Conservation (phyloP, 2,888 invertebrate species). For the Drosophila subsilvestris region DNA sequence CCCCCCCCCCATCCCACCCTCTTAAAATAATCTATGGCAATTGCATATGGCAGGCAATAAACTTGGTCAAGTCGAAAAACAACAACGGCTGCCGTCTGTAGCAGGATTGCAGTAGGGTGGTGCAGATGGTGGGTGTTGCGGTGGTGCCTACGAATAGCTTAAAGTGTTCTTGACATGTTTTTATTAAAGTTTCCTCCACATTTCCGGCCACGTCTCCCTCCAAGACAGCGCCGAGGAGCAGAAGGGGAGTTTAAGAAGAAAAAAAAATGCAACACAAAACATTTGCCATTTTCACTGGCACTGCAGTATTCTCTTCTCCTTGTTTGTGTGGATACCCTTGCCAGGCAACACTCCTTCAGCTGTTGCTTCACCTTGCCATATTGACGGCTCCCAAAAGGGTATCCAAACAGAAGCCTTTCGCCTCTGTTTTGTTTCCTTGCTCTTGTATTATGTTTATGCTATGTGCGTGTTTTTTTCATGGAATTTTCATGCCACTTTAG, state of each 20-base stretch:
- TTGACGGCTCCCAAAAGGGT: neutral
- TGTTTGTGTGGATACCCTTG: constrained; percentile 13
- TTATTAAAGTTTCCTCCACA: constrained; percentile 48
- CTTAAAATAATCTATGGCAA: constrained; percentile 75
- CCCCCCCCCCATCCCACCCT: constrained; percentile 6
- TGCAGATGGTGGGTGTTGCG: neutral
- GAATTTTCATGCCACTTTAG: too few relatives aligned
- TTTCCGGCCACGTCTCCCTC: constrained; percentile 37
- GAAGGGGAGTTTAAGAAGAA: neutral
- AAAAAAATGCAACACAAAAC: constrained; percentile 18
- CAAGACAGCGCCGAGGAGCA: neutral
- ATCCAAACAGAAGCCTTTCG: neutral
- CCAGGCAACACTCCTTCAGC: neutral
- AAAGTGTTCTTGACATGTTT: constrained; percentile 76
- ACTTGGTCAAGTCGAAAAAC: constrained; percentile 76
- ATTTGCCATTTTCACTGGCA: neutral
- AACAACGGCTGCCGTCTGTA: constrained; percentile 45
- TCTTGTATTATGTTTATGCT: constrained; percentile 58
- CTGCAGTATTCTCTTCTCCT: neutral
- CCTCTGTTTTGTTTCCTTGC: constrained; percentile 30
- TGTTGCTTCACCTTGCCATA: neutral
- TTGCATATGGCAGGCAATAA: constrained; percentile 81
- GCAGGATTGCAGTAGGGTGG: neutral
- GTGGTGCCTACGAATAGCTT: constrained; percentile 48
- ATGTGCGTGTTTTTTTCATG: constrained; percentile 68